These are phyloP conservation scores for Andrena cerasifolii DNA, from an alignment of 1,140 invertebrate species.

Conservation along the genomic window DNA sequence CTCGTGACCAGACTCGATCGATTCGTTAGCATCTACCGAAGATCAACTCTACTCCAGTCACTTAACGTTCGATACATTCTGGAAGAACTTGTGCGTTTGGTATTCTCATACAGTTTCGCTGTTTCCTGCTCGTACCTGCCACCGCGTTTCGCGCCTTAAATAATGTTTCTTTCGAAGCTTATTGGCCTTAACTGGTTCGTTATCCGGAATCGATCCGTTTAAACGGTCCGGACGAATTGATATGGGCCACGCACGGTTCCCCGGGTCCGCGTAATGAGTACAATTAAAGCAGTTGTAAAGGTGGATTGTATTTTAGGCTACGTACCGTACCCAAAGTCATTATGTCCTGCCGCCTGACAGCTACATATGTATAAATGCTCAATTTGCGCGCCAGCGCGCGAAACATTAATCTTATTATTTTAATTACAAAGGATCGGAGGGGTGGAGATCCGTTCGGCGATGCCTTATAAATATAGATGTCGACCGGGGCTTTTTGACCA, in stretches of 20 bases:
- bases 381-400: conserved; percentile 58
- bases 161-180: conserved; percentile 7
- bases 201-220: conserved; percentile 47
- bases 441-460: conserved; percentile 43
- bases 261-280: conserved; percentile 31
- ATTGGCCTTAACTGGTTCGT: conserved; percentile 35
- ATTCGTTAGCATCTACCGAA: no score
- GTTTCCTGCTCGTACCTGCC: background rate
- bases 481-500: conserved; percentile 47
- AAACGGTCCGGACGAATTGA: conserved; percentile 29
- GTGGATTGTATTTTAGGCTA: conserved; percentile 45
- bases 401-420: conserved; percentile 68
- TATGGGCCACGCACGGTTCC: conserved; percentile 9
- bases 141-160: background rate
- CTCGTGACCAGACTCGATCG: background rate
- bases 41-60: no score
- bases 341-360: conserved; percentile 57
- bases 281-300: conserved; percentile 46
- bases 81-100: no score
- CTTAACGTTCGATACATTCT: no score
- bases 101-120: background rate
- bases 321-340: conserved; percentile 47
- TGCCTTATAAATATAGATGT: conserved; percentile 64
- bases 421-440: conserved; percentile 61
- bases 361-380: conserved; percentile 66